Evolutionary conservation across 2,113 vertebrate genomes (phyloP).

Genomic region (Australoheros scitulus): DNA sequence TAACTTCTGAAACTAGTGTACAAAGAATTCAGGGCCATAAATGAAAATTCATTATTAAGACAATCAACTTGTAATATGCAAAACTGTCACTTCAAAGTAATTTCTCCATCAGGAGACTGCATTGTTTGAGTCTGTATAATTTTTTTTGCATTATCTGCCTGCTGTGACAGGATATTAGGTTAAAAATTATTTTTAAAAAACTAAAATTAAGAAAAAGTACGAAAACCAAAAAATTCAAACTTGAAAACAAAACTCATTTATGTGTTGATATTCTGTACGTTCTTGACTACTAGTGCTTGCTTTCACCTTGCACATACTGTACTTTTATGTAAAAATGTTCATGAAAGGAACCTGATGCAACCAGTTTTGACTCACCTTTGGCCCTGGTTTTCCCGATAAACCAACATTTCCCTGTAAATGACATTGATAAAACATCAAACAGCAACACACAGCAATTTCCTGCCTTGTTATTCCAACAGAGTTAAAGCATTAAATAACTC

Average conservation of each 20-base stretch:
- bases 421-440: not conserved
- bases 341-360: not conserved
- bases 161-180: constrained; percentile 1
- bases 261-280: not conserved
- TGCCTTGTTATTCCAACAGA: not conserved
- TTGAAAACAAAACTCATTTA: not conserved
- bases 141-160: constrained; percentile 1
- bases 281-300: not conserved
- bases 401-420: constrained; percentile 88
- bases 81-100: not conserved
- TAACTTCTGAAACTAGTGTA: not conserved
- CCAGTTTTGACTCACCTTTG: constrained; percentile 78
- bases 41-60: not conserved
- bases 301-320: not conserved
- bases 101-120: not conserved
- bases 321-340: not conserved
- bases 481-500: constrained; percentile 56
- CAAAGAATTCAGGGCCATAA: not conserved
- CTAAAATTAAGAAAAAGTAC: not conserved
- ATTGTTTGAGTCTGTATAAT: not conserved
- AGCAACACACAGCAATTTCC: not conserved
- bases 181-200: not conserved
- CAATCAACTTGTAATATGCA: not conserved
- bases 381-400: constrained; percentile 89
- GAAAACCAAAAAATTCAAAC: not conserved